Evolutionary conservation across 2,888 invertebrate species (phyloP), one percentile per base, ranked within the genome.

Genomic region (Diarsia mendica): DNA sequence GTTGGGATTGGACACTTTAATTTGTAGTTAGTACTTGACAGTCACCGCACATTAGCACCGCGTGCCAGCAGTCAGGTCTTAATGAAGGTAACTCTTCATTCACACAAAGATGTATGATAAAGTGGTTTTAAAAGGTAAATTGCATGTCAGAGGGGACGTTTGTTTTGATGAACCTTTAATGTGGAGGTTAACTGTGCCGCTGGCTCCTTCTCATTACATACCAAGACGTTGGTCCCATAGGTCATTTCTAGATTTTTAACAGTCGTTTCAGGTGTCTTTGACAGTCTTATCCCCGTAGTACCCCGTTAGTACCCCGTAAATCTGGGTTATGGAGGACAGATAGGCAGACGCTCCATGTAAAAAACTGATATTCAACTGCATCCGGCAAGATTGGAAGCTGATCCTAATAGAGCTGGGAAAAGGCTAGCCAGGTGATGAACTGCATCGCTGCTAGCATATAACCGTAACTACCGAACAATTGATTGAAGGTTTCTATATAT

Each of bases 1-100:
- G 67, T 74, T 76, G 78, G 81, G 87, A 82, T 89, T 72, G 80
- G 79, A 83, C 79, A 83, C 69, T 70, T 87, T 87, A 85, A 85
- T 89, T 89, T 86, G 87, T 83, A 87, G 75, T 80, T 85, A 84
- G 76, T 80, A 75, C 60, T 60, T 18, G 58, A 60, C 18, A 60
- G 80, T 76, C 77, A 77, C 64, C 66, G 72, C 65, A 75, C 68
- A 79, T 75, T 67, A 65, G 28, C n/a, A 72, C 23, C 70, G 46
- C 48, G 48, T 53, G 53, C n/a, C 51, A 79, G 58, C 39, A 69
- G 46, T 61, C 53, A 20, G 33, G 53, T 8, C 69, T 65, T 49
- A 61, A 28, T 71, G 53, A 9, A 55, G n/a, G 18, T n/a, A 46
- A 46, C 53, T 72, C 44, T 71, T 53, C 28, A 71, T 65, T 55